A percentile compares a stretch with the other conserved stretches of the same genome.
These are phyloP conservation scores for Machimus rusticus DNA, from an alignment of 2,888 invertebrate genomes.

Conservation along the genomic window DNA sequence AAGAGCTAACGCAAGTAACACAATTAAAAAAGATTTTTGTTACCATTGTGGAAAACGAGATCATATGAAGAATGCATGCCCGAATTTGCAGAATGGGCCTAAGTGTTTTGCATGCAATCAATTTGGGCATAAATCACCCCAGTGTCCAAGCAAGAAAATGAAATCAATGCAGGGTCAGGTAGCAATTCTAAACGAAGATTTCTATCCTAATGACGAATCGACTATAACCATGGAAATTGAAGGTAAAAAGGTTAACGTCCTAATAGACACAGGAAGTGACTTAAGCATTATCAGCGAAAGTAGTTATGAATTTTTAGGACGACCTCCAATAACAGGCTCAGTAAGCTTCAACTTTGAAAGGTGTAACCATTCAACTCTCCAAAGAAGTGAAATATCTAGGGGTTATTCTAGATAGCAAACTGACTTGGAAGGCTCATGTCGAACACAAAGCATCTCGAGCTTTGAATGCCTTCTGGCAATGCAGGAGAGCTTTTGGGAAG, in stretches of 20 bases:
- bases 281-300: background rate
- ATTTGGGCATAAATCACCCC: background rate
- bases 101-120: background rate
- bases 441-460: no score
- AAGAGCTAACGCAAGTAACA: background rate
- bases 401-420: no score
- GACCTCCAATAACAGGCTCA: background rate
- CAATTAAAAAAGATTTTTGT: background rate
- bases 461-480: no score
- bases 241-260: background rate
- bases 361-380: no score
- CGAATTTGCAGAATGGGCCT: background rate
- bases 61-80: background rate
- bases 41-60: background rate
- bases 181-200: no score
- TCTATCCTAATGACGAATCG: background rate
- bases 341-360: no score
- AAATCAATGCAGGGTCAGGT: no score
- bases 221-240: background rate
- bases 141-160: background rate
- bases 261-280: background rate
- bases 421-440: no score
- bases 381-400: no score
- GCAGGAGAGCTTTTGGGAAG: no score
- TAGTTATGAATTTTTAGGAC: no score